Base-by-base conservation (phyloP, 2,113 vertebrate species). In the Erpornis zantholeuca region DNA sequence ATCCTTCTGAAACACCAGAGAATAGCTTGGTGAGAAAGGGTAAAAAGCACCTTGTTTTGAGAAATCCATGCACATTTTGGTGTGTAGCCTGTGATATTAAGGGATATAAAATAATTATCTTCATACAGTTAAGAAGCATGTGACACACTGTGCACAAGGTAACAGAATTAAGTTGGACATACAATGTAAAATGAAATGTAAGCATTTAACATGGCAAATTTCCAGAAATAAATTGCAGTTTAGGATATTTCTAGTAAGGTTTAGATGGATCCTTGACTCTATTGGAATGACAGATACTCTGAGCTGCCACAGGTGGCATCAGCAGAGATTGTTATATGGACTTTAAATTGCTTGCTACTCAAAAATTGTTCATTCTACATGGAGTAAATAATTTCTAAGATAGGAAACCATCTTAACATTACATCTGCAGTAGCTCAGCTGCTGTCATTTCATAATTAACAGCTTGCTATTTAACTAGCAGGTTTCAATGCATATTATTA, bases 401-500 rank as follows among this genome's bases (percentile, higher is more conserved):
- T 33, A 57, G 77, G 64, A 81, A 87, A 73, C 42, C 24, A 27
- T 71, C 29, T 80, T 68, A 92, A 78, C 70, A 66, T 86, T 84
- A 75, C 36, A 75, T 33, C 84, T 94, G n/a, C 42, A 38, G 19
- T 45, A 82, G 35, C 28, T 96, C 59, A 88, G 2, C 45, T 75
- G 13, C 52, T 95, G 44, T 75, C 61, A 77, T 38, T 87, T 90
- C 91, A 54, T 88, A 94, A 95, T 95, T 65, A 95, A 81, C 24
- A 93, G 38, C 71, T 93, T 93, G 19, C 44, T 87, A 64, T 93
- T 93, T 95, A 72, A 94, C 91, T 95, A 93, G 49, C 29, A 73
- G 49, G 56, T 97, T 96, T 93, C 66, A 87, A 92, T 80, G 45
- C 36, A 90, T 94, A 88, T 94, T 89, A 94, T 76, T 89, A 83